Conservation (phyloP, 23 tunicate genomes). For the Diplosoma virens region DNA sequence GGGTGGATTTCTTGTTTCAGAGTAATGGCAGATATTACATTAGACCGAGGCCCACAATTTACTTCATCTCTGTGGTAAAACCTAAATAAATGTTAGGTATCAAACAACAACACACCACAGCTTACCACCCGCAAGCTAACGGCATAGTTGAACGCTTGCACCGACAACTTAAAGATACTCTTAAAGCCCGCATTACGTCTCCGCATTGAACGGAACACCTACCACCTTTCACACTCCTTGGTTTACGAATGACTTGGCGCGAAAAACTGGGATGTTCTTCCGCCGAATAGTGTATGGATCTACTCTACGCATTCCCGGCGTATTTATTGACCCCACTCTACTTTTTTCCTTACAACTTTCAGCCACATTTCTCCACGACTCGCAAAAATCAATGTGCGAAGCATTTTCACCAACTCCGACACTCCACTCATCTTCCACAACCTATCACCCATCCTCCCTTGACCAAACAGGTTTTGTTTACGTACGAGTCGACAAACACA, state of each 20-base stretch:
- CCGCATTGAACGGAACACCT: neutral
- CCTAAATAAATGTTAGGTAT: neutral
- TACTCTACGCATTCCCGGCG: too few species aligned
- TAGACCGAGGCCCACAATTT: neutral
- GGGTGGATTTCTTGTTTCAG: neutral
- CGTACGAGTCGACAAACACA: too few species aligned
- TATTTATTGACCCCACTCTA: too few species aligned
- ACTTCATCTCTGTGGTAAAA: conserved; percentile 2
- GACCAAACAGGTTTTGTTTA: too few species aligned
- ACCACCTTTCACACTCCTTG: neutral
- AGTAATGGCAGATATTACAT: neutral
- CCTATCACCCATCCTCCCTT: too few species aligned
- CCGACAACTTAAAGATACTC: conserved; percentile 9
- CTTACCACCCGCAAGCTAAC: conserved; percentile 15
- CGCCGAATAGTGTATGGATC: too few species aligned
- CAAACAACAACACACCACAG: neutral
- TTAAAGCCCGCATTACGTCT: neutral
- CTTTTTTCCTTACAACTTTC: too few species aligned
- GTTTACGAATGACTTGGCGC: neutral
- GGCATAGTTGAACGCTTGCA: conserved; percentile 11
- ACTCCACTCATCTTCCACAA: too few species aligned
- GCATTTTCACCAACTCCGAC: too few species aligned
- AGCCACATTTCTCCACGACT: too few species aligned
- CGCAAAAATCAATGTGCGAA: too few species aligned
- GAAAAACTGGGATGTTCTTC: neutral